Base-by-base conservation (phyloP, 2,888 invertebrate genomes). In the Thymelicus lineola region DNA sequence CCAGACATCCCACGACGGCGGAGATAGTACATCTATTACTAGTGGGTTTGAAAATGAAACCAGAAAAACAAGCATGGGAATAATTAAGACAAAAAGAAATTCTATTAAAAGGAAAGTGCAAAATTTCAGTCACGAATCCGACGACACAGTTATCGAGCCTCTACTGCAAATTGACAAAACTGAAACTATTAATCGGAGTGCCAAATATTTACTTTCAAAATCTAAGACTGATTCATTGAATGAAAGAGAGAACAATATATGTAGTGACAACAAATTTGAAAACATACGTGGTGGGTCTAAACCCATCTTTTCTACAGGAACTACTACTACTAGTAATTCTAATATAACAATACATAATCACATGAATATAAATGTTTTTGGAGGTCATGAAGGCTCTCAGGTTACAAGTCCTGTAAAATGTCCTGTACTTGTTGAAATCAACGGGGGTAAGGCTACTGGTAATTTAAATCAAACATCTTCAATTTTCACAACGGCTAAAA, bases 401-500 rank as follows among this genome's bases (percentile, higher is more conserved):
- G 75, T 73, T 48, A 74, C 74, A 36, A 62, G 71, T 1, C 74
- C 82, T 59, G 75, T 85, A 9, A 90, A 87, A 82, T 87, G 75
- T 73, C 84, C 87, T 78, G 79, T 89, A 71, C 82, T 91, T 48
- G 85, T 91, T 59, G 90, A 91, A 79, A 86, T 92, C 67, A 88
- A 88, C 71, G 81, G 79, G 62, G 80, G 77, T 72, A 89, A 86
- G 72, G 76, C 81, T 50, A 79, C 81, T 45, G 78, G 77, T 53
- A 76, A 75, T 50, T 86, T 82, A 71, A 86, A 70, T 72, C 81
- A 88, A 20, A 86, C 85, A 75, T 87, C 92, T 35, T 77, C 92
- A 72, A 93, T 93, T 75, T 93, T 93, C 75, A 93, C 93, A 20
- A 93, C 91, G n/a, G 93, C 93, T 7, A 93, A 92, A 86, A 93